phyloP scores from a whole-genome alignment of 1,140 invertebrate genomes.

The Macrosteles quadrilineatus region DNA sequence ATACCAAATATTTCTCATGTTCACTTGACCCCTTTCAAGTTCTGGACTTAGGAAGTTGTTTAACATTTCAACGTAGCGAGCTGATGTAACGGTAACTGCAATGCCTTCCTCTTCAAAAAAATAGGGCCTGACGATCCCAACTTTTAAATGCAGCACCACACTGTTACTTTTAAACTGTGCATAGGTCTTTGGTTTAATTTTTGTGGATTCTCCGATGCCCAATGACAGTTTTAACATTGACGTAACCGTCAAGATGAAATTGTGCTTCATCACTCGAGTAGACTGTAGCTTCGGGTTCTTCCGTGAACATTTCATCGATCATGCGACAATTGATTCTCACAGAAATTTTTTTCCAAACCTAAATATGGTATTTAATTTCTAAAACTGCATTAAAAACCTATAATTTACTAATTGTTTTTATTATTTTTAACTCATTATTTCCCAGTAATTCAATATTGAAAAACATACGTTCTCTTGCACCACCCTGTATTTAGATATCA shows the following conservation, averaged over 20 bases:
- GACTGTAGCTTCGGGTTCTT: conserved; percentile 32
- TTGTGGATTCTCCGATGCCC: conserved; percentile 39
- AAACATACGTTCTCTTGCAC: no score
- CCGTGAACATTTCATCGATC: background rate
- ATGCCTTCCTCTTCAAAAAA: conserved; percentile 38
- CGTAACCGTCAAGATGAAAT: conserved; percentile 46
- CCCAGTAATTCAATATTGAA: no score
- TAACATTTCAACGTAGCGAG: conserved; percentile 39
- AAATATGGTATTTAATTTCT: no score
- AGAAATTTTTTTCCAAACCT: no score
- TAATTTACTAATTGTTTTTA: no score
- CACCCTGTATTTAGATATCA: no score
- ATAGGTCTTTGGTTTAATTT: conserved; percentile 44
- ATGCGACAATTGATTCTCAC: no score
- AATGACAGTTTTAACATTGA: conserved; percentile 46
- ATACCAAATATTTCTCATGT: no score
- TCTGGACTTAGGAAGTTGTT: conserved; percentile 34
- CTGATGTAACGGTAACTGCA: no score
- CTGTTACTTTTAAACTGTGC: conserved; percentile 44
- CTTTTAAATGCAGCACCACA: conserved; percentile 40
- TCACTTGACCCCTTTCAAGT: conserved; percentile 34
- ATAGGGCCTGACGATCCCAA: conserved; percentile 26
- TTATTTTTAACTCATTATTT: no score
- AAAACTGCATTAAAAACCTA: no score
- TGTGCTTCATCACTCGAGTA: conserved; percentile 46